A percentile compares a stretch with the other conserved stretches of the same genome.
Evolutionary conservation across 2,113 vertebrate genomes (phyloP).

Genomic region (Eretmochelys imbricata): DNA sequence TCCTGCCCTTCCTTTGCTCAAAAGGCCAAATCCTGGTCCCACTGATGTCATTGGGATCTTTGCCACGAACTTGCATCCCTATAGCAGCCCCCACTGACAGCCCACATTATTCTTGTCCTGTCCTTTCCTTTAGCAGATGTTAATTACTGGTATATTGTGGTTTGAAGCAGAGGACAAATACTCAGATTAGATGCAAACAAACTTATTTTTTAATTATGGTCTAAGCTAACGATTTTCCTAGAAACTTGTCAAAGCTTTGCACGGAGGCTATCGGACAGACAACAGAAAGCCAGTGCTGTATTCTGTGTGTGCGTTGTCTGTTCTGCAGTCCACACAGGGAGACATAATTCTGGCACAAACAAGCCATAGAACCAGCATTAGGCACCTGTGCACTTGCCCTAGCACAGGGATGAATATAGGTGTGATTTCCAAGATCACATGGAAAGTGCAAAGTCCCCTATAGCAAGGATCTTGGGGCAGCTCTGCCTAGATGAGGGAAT

Average conservation of each 20-base stretch:
- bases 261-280: accelerated
- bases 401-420: not conserved
- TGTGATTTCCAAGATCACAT: not conserved
- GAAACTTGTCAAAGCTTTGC: accelerated
- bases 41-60: not conserved
- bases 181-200: not conserved
- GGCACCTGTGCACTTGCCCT: not conserved
- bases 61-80: not conserved
- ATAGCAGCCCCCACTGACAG: not conserved
- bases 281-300: accelerated
- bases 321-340: not conserved
- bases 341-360: not conserved
- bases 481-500: not conserved
- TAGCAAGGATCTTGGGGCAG: not conserved
- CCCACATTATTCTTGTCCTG: not conserved
- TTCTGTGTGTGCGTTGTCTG: not conserved
- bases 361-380: not conserved
- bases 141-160: not conserved
- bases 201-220: not conserved
- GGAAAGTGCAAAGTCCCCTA: not conserved
- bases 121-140: not conserved
- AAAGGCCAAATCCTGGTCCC: not conserved
- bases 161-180: not conserved
- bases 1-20: not conserved
- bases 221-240: not conserved